phyloP scores from a whole-genome alignment of 2,888 invertebrate species.

The Lasioglossum calceatum region DNA sequence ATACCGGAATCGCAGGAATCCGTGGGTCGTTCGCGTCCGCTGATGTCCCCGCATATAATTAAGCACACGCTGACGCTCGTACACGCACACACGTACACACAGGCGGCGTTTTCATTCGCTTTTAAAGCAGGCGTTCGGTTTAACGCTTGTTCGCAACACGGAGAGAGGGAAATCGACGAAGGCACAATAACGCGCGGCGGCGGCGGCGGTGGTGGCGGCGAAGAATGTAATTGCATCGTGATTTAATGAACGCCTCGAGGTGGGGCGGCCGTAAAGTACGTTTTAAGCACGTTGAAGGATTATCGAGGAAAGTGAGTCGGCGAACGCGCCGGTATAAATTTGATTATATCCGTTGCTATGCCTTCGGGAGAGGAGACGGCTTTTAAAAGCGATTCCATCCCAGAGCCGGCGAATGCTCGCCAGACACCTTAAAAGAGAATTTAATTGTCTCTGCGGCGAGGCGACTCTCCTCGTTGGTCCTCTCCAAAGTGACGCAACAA shows the following conservation, averaged over 20 bases:
- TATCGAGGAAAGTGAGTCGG: constrained; percentile 57
- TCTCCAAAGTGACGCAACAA: neutral
- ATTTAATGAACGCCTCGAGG: constrained; percentile 63
- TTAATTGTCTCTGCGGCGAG: constrained; percentile 49
- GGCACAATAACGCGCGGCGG: constrained; percentile 62
- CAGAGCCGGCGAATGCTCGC: neutral
- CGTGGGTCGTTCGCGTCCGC: constrained; percentile 60
- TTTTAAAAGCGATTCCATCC: constrained; percentile 37
- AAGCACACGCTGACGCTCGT: constrained; percentile 30
- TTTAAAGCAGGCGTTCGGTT: constrained; percentile 68
- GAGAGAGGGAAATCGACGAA: constrained; percentile 32
- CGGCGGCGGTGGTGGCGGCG: constrained; percentile 27
- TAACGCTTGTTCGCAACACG: constrained; percentile 50
- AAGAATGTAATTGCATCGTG: constrained; percentile 71
- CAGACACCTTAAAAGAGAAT: constrained; percentile 30
- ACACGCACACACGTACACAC: neutral
- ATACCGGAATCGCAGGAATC: constrained; percentile 68
- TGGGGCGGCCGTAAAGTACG: constrained; percentile 57
- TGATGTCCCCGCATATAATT: constrained; percentile 64
- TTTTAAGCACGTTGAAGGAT: constrained; percentile 60
- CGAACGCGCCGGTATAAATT: constrained; percentile 48
- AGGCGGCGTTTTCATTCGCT: constrained; percentile 59
- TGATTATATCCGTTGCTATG: constrained; percentile 41
- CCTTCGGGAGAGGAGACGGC: constrained; percentile 9
- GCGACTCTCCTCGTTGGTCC: neutral